Evolutionary conservation across 2,888 invertebrate genomes (phyloP).

Genomic region (Spatulosminthurus flaviceps): DNA sequence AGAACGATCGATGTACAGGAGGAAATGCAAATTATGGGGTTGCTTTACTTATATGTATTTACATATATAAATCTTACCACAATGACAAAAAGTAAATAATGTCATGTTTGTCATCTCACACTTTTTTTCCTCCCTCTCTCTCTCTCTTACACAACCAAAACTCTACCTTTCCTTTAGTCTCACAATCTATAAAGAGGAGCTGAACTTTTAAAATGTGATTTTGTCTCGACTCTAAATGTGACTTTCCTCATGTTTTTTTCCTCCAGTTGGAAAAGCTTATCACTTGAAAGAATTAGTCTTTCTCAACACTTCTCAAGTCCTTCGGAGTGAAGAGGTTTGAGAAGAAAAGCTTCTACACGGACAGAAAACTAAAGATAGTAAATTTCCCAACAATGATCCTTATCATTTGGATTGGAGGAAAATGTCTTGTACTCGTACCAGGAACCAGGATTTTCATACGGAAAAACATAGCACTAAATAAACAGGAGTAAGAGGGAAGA

Average conservation of each 20-base stretch:
- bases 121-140: neutral
- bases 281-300: too few species aligned
- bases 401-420: neutral
- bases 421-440: neutral
- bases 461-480: too few species aligned
- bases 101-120: slow-evolving; percentile 31
- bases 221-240: too few species aligned
- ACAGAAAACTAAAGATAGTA: neutral
- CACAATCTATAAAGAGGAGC: too few species aligned
- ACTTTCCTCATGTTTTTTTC: too few species aligned
- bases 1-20: neutral
- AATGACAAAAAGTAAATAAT: slow-evolving; percentile 31
- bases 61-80: slow-evolving; percentile 6
- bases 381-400: neutral
- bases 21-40: slow-evolving; percentile 36
- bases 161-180: neutral
- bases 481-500: neutral
- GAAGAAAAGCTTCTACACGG: neutral
- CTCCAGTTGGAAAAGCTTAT: too few species aligned
- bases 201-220: too few species aligned
- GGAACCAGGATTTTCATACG: too few species aligned
- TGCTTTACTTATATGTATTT: neutral
- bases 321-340: too few species aligned
- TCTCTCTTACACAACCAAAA: neutral
- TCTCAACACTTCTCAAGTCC: too few species aligned